Evolutionary conservation across 2,888 invertebrate genomes (phyloP).

Genomic region (Eretmocerus hayati): DNA sequence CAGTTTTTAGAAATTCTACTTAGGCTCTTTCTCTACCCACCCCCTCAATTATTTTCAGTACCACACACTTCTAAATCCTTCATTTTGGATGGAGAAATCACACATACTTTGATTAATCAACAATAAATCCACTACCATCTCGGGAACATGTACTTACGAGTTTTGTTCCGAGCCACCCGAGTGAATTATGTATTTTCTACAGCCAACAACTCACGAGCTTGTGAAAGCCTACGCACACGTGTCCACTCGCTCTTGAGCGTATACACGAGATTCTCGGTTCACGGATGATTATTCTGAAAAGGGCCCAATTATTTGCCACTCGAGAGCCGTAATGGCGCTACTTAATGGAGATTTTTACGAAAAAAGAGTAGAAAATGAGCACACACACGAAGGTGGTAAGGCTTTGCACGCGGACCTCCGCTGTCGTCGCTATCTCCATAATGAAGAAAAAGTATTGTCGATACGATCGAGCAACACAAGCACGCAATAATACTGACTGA

Average conservation of each 20-base stretch:
- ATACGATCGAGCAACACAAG: constrained; percentile 11
- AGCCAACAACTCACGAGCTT: too few species aligned
- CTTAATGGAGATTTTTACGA: constrained; percentile 14
- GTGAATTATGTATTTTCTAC: constrained; percentile 7
- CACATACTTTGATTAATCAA: constrained; percentile 14
- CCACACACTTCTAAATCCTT: too few species aligned
- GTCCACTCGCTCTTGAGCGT: not conserved
- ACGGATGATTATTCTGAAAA: constrained; percentile 16
- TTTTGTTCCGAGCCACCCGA: not conserved
- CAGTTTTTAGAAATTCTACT: too few species aligned
- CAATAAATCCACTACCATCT: constrained; percentile 14
- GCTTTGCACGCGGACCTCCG: not conserved
- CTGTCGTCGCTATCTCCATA: constrained; percentile 21
- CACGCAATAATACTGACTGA: constrained; percentile 18
- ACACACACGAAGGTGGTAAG: not conserved
- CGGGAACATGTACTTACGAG: constrained; percentile 13
- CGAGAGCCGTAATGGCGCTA: constrained; percentile 14
- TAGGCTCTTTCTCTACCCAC: too few species aligned
- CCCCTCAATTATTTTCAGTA: too few species aligned
- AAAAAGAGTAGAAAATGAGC: not conserved
- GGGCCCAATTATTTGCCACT: constrained; percentile 14
- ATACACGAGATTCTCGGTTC: not conserved
- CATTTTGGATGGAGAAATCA: constrained; percentile 13
- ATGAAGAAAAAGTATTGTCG: constrained; percentile 24
- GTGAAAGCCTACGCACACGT: too few species aligned